Evolutionary conservation across 2,113 vertebrate genomes (phyloP).

Genomic region (Plecturocebus donacophilus): DNA sequence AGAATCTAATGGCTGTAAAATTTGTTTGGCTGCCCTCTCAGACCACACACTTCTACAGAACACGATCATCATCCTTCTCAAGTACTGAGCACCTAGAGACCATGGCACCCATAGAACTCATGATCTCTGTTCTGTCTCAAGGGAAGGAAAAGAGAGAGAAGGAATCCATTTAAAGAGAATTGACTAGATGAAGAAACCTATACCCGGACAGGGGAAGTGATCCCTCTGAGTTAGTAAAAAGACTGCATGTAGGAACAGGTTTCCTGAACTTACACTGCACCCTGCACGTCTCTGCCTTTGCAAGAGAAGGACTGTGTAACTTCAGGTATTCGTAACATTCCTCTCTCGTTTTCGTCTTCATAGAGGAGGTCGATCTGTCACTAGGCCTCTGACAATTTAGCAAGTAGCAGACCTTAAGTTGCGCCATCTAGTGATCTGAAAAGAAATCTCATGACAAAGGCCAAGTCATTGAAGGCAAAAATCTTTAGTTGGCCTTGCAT

Average conservation of each 20-base stretch:
- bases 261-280: not conserved
- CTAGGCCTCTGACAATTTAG: not conserved
- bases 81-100: not conserved
- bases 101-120: not conserved
- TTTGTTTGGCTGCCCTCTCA: not conserved
- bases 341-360: not conserved
- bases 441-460: not conserved
- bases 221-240: not conserved
- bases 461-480: not conserved
- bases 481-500: not conserved
- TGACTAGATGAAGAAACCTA: not conserved
- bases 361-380: not conserved
- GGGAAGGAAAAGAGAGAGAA: not conserved
- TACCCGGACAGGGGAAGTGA: not conserved
- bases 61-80: no score
- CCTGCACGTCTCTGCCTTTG: not conserved
- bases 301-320: not conserved
- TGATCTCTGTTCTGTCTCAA: not conserved
- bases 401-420: not conserved
- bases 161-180: not conserved
- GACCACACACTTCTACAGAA: accelerated
- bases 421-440: not conserved
- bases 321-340: not conserved
- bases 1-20: accelerated
- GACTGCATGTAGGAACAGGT: not conserved